Evolutionary conservation across 2,113 vertebrate species (phyloP).

Genomic region (Mus pahari): DNA sequence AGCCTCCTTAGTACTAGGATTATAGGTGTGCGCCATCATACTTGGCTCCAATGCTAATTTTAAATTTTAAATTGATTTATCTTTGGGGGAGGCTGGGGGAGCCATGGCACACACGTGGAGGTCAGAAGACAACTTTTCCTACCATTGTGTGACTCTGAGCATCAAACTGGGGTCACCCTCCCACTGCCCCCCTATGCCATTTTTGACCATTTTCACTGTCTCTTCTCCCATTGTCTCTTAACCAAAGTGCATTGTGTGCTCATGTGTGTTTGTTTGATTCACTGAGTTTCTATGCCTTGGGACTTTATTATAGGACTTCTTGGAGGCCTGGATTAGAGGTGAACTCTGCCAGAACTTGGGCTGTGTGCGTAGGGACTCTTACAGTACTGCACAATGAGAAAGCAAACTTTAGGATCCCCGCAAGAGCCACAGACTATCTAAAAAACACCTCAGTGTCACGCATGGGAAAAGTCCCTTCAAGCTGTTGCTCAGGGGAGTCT

Average conservation of each 20-base stretch:
- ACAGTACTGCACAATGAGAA: neutral
- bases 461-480: neutral
- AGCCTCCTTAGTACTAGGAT: neutral
- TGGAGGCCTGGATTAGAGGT: neutral
- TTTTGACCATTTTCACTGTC: neutral
- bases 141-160: neutral
- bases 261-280: neutral
- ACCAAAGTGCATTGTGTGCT: neutral
- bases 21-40: no score
- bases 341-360: neutral
- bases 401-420: neutral
- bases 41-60: no score
- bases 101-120: neutral
- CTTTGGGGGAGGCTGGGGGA: neutral
- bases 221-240: neutral
- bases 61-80: neutral
- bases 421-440: neutral
- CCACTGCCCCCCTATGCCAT: neutral
- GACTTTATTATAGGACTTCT: neutral
- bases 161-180: neutral
- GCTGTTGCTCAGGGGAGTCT: neutral
- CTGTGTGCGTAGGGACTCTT: neutral
- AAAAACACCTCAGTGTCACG: neutral
- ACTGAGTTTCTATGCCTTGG: neutral
- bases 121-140: neutral